These are phyloP conservation scores for Plusia festucae DNA, from an alignment of 2,888 invertebrate genomes.

Conservation along the genomic window DNA sequence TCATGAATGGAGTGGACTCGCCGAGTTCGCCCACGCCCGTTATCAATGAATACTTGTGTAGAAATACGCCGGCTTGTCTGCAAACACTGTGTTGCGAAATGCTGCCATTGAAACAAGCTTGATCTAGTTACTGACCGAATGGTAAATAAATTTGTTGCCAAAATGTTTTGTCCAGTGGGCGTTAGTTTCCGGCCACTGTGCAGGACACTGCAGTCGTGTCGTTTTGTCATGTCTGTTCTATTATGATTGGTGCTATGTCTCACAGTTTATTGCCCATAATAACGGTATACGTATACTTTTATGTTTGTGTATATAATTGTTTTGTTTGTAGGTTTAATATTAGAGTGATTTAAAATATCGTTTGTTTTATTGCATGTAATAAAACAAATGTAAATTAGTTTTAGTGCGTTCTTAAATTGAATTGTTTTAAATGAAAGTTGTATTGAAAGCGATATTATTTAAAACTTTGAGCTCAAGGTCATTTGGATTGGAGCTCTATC, in stretches of 20 bases:
- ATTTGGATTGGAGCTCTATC: constrained; percentile 8
- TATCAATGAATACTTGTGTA: constrained; percentile 85
- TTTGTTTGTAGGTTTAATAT: constrained; percentile 10
- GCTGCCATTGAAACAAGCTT: constrained; percentile 72
- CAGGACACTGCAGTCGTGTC: constrained; percentile 19
- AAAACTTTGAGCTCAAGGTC: constrained; percentile 36
- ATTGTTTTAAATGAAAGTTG: constrained; percentile 41
- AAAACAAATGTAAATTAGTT: constrained; percentile 9
- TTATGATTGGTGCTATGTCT: constrained; percentile 21
- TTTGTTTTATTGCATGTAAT: background rate
- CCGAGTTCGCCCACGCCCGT: constrained; percentile 79
- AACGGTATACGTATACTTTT: constrained; percentile 10
- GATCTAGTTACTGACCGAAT: constrained; percentile 58
- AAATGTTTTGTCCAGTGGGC: constrained; percentile 57
- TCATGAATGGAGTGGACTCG: constrained; percentile 84
- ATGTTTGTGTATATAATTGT: background rate
- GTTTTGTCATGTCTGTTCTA: constrained; percentile 33
- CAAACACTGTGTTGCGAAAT: constrained; percentile 77
- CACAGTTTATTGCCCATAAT: constrained; percentile 36
- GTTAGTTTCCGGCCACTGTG: constrained; percentile 60
- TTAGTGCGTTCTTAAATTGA: constrained; percentile 3
- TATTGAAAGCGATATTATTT: constrained; percentile 40
- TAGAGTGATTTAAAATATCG: constrained; percentile 2
- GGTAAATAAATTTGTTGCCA: constrained; percentile 53
- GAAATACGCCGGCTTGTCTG: constrained; percentile 79